Evolutionary conservation across 1,140 invertebrate genomes (phyloP), one percentile per base, ranked within the genome.

Genomic region (Cydia strobilella): DNA sequence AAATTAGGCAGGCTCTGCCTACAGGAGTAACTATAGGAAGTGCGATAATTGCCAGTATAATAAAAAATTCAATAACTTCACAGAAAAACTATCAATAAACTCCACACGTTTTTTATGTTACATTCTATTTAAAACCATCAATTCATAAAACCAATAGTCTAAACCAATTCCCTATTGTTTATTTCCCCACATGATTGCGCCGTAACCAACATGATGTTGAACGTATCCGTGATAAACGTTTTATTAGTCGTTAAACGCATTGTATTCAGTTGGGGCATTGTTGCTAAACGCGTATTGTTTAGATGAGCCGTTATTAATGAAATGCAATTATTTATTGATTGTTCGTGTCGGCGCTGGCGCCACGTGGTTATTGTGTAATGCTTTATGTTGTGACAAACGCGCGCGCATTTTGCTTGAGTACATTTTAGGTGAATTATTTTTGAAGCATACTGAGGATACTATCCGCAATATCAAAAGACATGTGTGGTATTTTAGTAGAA

Each of bases 311-410:
- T 69, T 69, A 69, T 69, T 69, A 69, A 69, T 35, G 31, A 69
- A 69, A 69, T 35, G 65, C 65, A 69, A 69, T 69, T 35, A 35
- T 69, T 69, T 35, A 69, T 69, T 35, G 27, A 65, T 65, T 65
- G 63, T 65, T 31, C 12, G 25, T 7, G 9, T 20, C 20, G 18
- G 65, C 65, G 65, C 65, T 18, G 27, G 65, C 27, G 27, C 27
- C 25, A 39, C 27, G 65, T 35, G 65, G 65, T 27, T 31, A 15
- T 69, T 69, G 31, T 69, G 65, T 39, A 69, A 69, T 35, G 2
- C 7, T 69, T 69, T 35, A 59, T n/a, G 10, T 20, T 59, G 6
- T 23, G 51, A 18, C n/a, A n/a, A 48, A 1, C n/a, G 54, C 54
- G 20, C 18, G 54, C 18, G 54, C 48, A 51, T 51, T 59, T 20